Conservation (phyloP, 1,140 invertebrate genomes). For the Yoshiicerus persimilis region DNA sequence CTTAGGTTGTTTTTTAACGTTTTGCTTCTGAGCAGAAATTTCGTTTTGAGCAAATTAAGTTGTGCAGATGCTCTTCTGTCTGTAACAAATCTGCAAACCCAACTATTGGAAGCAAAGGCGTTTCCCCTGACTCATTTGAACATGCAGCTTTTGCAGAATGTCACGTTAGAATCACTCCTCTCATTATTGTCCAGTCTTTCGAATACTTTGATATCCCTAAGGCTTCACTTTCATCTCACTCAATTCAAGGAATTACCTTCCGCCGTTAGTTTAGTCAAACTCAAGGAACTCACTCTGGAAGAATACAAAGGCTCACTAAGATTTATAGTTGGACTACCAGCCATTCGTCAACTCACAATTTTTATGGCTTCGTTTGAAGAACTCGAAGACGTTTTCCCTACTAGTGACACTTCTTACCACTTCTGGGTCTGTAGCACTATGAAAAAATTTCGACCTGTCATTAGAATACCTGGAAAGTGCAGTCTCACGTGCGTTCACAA, state of each 20-base stretch:
- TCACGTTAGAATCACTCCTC: slow-evolving; percentile 29
- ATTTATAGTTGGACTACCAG: slow-evolving; percentile 23
- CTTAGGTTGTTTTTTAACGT: slow-evolving; percentile 5
- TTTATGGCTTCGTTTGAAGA: background rate
- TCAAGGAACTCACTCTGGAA: slow-evolving; percentile 17
- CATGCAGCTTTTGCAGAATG: slow-evolving; percentile 32
- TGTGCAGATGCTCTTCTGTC: slow-evolving; percentile 27
- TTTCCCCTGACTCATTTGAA: slow-evolving; percentile 19
- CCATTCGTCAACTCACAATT: background rate
- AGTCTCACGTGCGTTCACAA: background rate
- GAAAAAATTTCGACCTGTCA: slow-evolving; percentile 12
- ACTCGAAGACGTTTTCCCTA: slow-evolving; percentile 21
- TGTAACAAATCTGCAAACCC: slow-evolving; percentile 24
- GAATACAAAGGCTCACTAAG: slow-evolving; percentile 30
- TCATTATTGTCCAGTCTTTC: slow-evolving; percentile 25
- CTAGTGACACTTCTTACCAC: background rate
- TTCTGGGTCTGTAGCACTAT: background rate
- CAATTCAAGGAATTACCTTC: slow-evolving; percentile 33
- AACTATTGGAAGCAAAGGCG: slow-evolving; percentile 3
- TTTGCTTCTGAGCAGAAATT: background rate
- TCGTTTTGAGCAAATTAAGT: slow-evolving; percentile 23
- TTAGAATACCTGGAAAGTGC: slow-evolving; percentile 12
- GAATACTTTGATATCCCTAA: slow-evolving; percentile 12
- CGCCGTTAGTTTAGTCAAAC: background rate
- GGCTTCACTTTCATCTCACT: slow-evolving; percentile 34